These are phyloP conservation scores for Ferdinandea cuprea DNA, from an alignment of 2,888 invertebrate genomes.

Conservation along the genomic window DNA sequence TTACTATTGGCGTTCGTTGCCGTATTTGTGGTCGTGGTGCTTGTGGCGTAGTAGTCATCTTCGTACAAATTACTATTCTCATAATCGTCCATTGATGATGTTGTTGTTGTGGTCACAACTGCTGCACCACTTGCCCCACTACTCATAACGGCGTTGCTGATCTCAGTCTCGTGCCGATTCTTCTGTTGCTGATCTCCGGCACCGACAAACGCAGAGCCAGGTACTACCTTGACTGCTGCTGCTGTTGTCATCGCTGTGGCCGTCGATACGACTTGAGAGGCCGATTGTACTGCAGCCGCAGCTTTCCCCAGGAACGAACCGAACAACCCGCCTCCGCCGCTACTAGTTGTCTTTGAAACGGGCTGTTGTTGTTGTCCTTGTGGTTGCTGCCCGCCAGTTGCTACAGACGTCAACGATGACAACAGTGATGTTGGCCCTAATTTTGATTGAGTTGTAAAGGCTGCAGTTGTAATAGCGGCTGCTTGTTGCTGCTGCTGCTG, in stretches of 20 bases:
- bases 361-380: constrained; percentile 67
- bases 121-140: constrained; percentile 65
- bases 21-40: constrained; percentile 57
- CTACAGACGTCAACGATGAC: constrained; percentile 75
- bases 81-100: constrained; percentile 76
- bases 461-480: constrained; percentile 9
- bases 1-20: constrained; percentile 65
- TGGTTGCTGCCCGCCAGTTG: constrained; percentile 61
- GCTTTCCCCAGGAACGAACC: constrained; percentile 81
- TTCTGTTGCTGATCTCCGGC: constrained; percentile 46
- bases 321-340: constrained; percentile 78
- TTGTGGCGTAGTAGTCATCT: constrained; percentile 67
- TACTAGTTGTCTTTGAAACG: constrained; percentile 40
- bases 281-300: constrained; percentile 81
- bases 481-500: constrained; percentile 51
- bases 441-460: constrained; percentile 36
- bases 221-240: constrained; percentile 64
- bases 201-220: constrained; percentile 33
- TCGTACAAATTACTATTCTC: constrained; percentile 77
- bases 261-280: constrained; percentile 79
- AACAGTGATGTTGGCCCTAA: constrained; percentile 73
- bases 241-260: constrained; percentile 77
- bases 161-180: constrained; percentile 43
- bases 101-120: constrained; percentile 45
- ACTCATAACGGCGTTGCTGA: constrained; percentile 58